Evolutionary conservation across 1,140 invertebrate genomes (phyloP).

Genomic region (Drosophila nikananu): DNA sequence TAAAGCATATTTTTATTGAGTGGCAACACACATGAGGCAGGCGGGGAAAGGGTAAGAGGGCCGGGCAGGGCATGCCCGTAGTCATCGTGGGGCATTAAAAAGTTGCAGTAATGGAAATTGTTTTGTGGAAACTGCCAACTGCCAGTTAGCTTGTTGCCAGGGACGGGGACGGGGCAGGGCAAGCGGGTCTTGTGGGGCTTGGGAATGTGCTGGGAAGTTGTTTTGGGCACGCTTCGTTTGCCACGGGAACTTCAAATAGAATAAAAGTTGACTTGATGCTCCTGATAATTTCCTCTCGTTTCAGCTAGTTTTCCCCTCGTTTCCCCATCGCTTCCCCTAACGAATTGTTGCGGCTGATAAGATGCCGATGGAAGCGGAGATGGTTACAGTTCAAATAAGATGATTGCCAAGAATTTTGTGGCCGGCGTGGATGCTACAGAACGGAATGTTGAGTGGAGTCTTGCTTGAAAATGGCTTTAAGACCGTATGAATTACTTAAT

Average conservation of each 20-base stretch:
- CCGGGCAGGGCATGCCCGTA: slow-evolving; percentile 16
- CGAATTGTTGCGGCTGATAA: slow-evolving; percentile 18
- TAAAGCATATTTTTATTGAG: slow-evolving; percentile 83
- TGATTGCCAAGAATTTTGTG: slow-evolving; percentile 16
- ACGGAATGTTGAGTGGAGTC: neutral
- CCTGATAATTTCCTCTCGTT: slow-evolving; percentile 63
- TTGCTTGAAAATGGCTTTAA: neutral
- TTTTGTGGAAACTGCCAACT: slow-evolving; percentile 76
- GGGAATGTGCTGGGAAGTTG: slow-evolving; percentile 61
- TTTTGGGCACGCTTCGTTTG: slow-evolving; percentile 69
- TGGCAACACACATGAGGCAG: slow-evolving; percentile 71
- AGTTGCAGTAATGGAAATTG: slow-evolving; percentile 79
- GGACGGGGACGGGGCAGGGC: neutral
- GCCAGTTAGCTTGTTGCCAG: slow-evolving; percentile 41
- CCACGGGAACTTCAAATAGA: slow-evolving; percentile 72
- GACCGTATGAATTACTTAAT: neutral
- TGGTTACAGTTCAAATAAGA: slow-evolving; percentile 24
- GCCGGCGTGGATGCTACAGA: neutral
- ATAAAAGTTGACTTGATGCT: slow-evolving; percentile 66
- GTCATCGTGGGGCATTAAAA: slow-evolving; percentile 52
- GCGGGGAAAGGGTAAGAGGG: slow-evolving; percentile 3
- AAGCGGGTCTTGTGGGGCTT: slow-evolving; percentile 5
- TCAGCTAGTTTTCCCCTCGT: slow-evolving; percentile 18
- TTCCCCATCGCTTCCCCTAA: neutral
- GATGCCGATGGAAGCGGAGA: slow-evolving; percentile 15